Evolutionary conservation across 64 coral and sea anemone species (phyloP).

Genomic region (Catalaphyllia jardinei): DNA sequence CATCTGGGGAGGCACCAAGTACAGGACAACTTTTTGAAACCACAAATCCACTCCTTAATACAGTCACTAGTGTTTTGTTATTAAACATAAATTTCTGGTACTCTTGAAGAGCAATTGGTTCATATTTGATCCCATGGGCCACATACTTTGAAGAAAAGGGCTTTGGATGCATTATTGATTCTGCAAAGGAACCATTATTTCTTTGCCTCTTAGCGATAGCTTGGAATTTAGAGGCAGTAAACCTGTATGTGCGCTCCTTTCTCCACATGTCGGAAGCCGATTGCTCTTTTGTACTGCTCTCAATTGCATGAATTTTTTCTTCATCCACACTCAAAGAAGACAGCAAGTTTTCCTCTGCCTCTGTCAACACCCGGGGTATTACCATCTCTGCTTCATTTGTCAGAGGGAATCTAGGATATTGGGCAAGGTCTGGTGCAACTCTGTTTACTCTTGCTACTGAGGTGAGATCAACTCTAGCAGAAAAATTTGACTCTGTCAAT

Average conservation of each 20-base stretch:
- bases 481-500: too few relatives aligned
- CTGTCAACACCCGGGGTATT: background rate
- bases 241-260: too few relatives aligned
- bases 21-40: slow-evolving; percentile 6
- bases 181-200: slow-evolving; percentile 42
- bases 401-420: slow-evolving; percentile 46
- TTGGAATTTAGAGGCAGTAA: slow-evolving; percentile 35
- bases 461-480: background rate
- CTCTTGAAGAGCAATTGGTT: slow-evolving; percentile 23
- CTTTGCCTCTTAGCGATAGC: slow-evolving; percentile 45
- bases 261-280: too few relatives aligned
- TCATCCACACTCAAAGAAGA: background rate
- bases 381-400: background rate
- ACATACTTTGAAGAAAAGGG: slow-evolving; percentile 22
- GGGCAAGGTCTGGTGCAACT: background rate
- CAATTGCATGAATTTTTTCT: slow-evolving; percentile 45
- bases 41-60: slow-evolving; percentile 29
- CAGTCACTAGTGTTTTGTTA: slow-evolving; percentile 6
- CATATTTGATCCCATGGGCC: slow-evolving; percentile 26
- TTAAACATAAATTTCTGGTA: slow-evolving; percentile 49
- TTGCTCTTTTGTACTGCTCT: background rate
- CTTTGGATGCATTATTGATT: slow-evolving; percentile 38
- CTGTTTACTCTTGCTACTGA: background rate
- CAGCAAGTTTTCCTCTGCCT: slow-evolving; percentile 12
- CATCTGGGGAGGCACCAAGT: slow-evolving; percentile 45